These are phyloP conservation scores for Germaria angustata DNA, from an alignment of 2,888 invertebrate genomes.

Conservation along the genomic window DNA sequence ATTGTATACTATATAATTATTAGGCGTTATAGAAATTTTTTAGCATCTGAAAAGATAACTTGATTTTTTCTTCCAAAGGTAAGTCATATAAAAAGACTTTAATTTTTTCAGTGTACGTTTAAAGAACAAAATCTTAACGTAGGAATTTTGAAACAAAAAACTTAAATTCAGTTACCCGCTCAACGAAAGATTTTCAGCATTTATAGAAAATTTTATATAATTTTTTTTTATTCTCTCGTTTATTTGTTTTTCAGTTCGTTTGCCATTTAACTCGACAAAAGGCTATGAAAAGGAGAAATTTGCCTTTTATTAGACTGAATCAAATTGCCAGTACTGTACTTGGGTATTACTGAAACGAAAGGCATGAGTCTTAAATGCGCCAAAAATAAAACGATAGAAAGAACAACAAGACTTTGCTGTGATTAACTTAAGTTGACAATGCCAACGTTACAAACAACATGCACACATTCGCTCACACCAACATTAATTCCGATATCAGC, in stretches of 20 bases:
- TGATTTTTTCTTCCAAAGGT: too few relatives aligned
- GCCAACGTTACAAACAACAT: slow-evolving; percentile 27
- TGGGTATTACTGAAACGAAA: slow-evolving; percentile 17
- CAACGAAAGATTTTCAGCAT: slow-evolving; percentile 25
- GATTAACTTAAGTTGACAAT: slow-evolving; percentile 64
- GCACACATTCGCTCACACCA: not conserved
- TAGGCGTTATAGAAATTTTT: too few relatives aligned
- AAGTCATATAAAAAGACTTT: too few relatives aligned
- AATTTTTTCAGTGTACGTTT: not conserved
- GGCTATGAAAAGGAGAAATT: slow-evolving; percentile 46
- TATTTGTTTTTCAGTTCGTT: slow-evolving; percentile 29
- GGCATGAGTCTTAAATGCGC: slow-evolving; percentile 42
- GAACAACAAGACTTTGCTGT: slow-evolving; percentile 48
- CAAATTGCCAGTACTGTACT: slow-evolving; percentile 55
- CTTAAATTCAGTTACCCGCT: slow-evolving; percentile 28
- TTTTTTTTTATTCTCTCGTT: not conserved
- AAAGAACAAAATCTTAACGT: not conserved
- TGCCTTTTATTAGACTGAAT: slow-evolving; percentile 20
- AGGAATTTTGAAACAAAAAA: slow-evolving; percentile 39
- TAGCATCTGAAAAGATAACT: too few relatives aligned
- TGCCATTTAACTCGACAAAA: slow-evolving; percentile 29
- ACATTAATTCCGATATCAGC: slow-evolving; percentile 25
- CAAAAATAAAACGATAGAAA: not conserved
- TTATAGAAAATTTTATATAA: slow-evolving; percentile 29
- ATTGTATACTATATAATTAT: too few relatives aligned